phyloP scores from a whole-genome alignment of 2,113 vertebrate species.

The Oophaga pumilio region DNA sequence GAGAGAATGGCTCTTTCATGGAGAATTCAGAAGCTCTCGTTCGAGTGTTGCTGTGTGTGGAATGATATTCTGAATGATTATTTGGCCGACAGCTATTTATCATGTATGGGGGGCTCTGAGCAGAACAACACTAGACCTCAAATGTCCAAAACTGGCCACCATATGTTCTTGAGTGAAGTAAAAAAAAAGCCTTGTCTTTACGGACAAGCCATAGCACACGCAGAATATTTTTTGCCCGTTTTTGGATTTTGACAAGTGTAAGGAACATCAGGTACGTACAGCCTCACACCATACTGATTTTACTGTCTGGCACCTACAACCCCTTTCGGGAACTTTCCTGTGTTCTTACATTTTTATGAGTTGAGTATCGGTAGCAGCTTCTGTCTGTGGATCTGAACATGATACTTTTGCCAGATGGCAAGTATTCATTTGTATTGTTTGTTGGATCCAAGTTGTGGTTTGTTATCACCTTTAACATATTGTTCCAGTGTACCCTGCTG shows the following conservation, averaged over 20 bases:
- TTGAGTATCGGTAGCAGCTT: constrained; percentile 63
- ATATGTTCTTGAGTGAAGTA: background rate
- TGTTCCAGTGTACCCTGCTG: constrained; percentile 56
- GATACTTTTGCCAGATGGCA: constrained; percentile 70
- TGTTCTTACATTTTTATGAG: constrained; percentile 65
- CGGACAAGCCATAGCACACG: background rate
- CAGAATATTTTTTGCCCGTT: no score
- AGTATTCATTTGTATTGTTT: constrained; percentile 63
- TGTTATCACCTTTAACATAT: constrained; percentile 63
- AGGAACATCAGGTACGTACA: background rate
- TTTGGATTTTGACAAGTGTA: background rate
- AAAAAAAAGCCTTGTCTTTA: background rate
- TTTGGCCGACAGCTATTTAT: no score
- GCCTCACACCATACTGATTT: background rate
- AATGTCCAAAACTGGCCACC: no score
- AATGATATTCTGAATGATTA: no score
- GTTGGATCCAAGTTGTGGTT: constrained; percentile 63
- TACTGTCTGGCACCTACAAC: background rate
- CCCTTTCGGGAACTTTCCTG: constrained; percentile 53
- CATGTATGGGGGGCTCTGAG: no score
- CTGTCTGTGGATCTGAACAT: constrained; percentile 65
- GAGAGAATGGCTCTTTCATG: no score
- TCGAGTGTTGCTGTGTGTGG: no score
- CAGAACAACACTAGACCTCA: no score
- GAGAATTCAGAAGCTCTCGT: no score